Evolutionary conservation across 2,888 invertebrate genomes (phyloP).

Genomic region (Beris morrisii): DNA sequence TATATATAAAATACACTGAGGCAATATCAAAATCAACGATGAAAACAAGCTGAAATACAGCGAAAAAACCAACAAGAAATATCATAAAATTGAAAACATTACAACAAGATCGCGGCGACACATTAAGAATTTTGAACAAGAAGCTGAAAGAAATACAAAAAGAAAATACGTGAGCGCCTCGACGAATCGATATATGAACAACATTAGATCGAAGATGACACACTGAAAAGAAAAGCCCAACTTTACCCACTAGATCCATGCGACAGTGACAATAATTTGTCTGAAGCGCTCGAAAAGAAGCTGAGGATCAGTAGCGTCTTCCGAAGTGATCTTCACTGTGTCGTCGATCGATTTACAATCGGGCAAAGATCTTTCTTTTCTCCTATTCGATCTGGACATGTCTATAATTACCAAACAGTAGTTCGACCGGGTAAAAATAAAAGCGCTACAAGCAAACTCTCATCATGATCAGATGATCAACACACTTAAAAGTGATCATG

Average conservation of each 20-base stretch:
- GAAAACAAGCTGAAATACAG: not conserved
- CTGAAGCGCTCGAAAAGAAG: not conserved
- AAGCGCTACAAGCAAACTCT: not conserved
- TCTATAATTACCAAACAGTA: constrained; percentile 2
- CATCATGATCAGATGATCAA: not conserved
- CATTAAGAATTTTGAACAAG: constrained; percentile 11
- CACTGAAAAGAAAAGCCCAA: not conserved
- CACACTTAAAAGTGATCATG: no score
- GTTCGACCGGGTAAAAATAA: not conserved
- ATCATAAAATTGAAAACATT: not conserved
- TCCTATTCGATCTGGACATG: not conserved
- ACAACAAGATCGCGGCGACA: not conserved
- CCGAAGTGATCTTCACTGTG: not conserved
- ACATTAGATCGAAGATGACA: not conserved
- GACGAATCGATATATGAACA: not conserved
- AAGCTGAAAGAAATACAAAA: not conserved
- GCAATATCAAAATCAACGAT: not conserved
- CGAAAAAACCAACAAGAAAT: not conserved
- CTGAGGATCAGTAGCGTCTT: not conserved
- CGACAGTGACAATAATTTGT: no score
- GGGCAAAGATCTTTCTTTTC: not conserved
- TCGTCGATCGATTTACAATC: constrained; percentile 11
- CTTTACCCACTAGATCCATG: no score
- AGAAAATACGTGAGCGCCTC: not conserved
- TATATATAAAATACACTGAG: not conserved